A percentile compares a stretch with the other conserved stretches of the same genome.
phyloP scores from a whole-genome alignment of 2,797 vertebrate genomes.

The Poecilia velifera region DNA sequence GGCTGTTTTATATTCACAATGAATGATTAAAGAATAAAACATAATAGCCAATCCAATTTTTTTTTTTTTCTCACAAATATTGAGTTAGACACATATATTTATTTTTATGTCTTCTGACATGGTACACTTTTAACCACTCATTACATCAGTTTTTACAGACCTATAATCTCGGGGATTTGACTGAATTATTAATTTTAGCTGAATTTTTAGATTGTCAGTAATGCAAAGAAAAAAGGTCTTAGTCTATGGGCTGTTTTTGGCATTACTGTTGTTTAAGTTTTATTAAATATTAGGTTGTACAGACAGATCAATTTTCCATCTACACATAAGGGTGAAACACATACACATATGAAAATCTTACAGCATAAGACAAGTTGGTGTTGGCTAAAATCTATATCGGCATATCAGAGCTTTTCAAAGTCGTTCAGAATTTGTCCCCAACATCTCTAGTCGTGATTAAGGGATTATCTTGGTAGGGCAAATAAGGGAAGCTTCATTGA shows the following conservation, averaged over 20 bases:
- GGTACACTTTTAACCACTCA: background rate
- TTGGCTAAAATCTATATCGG: background rate
- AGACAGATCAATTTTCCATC: conserved; percentile 12
- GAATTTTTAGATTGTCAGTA: background rate
- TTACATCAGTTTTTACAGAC: background rate
- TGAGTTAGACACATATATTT: background rate
- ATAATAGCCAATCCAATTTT: background rate
- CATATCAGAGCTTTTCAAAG: background rate
- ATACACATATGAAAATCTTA: background rate
- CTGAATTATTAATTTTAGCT: background rate
- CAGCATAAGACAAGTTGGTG: background rate
- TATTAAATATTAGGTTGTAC: conserved; percentile 24
- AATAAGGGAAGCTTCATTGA: conserved; percentile 55
- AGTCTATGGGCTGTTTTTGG: background rate
- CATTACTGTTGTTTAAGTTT: background rate
- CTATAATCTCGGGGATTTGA: background rate
- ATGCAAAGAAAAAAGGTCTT: background rate
- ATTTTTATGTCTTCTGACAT: background rate
- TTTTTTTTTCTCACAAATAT: background rate
- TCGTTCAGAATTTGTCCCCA: background rate
- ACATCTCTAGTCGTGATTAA: background rate
- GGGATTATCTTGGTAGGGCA: conserved; percentile 29
- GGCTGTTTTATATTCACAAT: background rate
- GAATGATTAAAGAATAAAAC: background rate
- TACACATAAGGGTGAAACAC: background rate